Evolutionary conservation across 2,797 vertebrate genomes (phyloP).

Genomic region (Paramormyrops hopkinsi): DNA sequence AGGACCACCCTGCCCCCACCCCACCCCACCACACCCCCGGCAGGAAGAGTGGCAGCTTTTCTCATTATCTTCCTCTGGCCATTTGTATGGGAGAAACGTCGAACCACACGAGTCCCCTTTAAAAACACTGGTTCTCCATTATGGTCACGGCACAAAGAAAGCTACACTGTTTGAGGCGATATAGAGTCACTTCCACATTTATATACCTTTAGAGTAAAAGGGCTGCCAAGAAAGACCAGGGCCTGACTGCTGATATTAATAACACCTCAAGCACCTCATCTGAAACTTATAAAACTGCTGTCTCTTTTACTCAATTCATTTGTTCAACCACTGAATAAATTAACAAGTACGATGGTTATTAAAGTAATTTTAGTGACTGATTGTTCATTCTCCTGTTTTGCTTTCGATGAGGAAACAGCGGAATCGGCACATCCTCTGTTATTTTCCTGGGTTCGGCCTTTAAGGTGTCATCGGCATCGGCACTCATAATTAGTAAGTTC

Average conservation of each 20-base stretch:
- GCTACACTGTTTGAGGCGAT: not conserved
- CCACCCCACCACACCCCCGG: not conserved
- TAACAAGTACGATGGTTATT: not conserved
- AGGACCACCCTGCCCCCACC: not conserved
- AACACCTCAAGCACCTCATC: not conserved
- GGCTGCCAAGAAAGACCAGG: not conserved
- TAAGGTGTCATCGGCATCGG: not conserved
- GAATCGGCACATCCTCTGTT: not conserved
- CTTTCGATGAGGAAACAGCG: not conserved
- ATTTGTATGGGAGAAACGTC: not conserved
- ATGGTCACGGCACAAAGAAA: not conserved
- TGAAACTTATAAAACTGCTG: not conserved
- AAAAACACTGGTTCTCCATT: not conserved
- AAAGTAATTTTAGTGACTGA: not conserved
- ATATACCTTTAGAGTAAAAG: not conserved
- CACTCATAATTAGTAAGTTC: not conserved
- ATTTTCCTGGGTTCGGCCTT: not conserved
- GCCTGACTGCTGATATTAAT: not conserved
- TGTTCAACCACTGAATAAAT: not conserved
- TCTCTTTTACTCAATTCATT: not conserved
- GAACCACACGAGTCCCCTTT: not conserved
- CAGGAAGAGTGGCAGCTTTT: not conserved
- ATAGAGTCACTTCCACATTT: not conserved
- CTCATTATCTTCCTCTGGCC: conserved; percentile 1
- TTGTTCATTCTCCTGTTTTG: not conserved